These are phyloP conservation scores for Syndactyla subalaris DNA, from an alignment of 2,797 vertebrate species.

Conservation along the genomic window DNA sequence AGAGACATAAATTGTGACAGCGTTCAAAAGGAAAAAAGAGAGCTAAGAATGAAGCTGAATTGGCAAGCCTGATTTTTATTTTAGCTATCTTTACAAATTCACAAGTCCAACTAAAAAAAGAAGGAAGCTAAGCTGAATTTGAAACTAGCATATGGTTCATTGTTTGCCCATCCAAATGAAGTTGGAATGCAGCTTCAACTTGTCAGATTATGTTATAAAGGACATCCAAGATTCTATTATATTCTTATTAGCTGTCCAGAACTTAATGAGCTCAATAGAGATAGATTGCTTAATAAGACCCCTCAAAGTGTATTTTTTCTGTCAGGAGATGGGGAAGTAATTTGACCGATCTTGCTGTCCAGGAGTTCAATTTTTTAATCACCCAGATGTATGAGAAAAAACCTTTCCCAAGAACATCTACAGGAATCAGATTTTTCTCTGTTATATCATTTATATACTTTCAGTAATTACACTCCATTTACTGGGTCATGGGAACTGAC, in stretches of 20 bases:
- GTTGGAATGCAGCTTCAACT: constrained; percentile 65
- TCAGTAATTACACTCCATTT: constrained; percentile 76
- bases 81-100: background rate
- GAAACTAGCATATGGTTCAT: constrained; percentile 54
- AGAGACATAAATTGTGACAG: background rate
- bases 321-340: constrained; percentile 58
- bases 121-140: constrained; percentile 32
- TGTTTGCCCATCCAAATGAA: constrained; percentile 69
- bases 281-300: constrained; percentile 68
- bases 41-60: background rate
- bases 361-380: constrained; percentile 67
- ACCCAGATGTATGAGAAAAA: constrained; percentile 54
- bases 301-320: constrained; percentile 62
- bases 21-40: background rate
- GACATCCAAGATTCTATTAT: constrained; percentile 72
- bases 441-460: constrained; percentile 71
- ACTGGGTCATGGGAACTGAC: constrained; percentile 74
- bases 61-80: background rate
- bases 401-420: constrained; percentile 42
- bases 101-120: background rate
- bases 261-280: constrained; percentile 70
- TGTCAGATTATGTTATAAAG: constrained; percentile 71
- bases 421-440: constrained; percentile 56
- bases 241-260: constrained; percentile 72
- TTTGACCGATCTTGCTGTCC: constrained; percentile 55